Evolutionary conservation across 2,888 invertebrate genomes (phyloP), one percentile per base, ranked within the genome.

Genomic region (Pammene aurita): DNA sequence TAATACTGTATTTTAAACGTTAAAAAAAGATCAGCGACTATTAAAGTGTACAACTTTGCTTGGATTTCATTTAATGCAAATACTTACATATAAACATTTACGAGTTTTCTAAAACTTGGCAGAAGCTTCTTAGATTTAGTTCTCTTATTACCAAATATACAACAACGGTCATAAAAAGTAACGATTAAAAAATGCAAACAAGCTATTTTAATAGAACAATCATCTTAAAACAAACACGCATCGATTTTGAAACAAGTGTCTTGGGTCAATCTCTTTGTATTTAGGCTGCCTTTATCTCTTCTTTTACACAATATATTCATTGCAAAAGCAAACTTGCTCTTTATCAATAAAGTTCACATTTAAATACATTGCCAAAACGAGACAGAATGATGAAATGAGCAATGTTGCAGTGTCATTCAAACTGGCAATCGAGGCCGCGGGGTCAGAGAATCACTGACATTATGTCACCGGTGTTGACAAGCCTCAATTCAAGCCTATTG

Each of bases 401-500:
- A 14, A 61, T 48, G 50, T 52, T 62, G n/a, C 42, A 38, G 16
- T 56, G 50, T 48, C 54, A 42, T 26, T 63, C 57, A 34, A 34
- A 50, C 52, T 57, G 42, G 63, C 50, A 48, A 46, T 61, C 63
- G 57, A 52, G 63, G 63, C 35, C 61, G 44, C n/a, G 52, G 44
- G 44, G 68, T 58, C 58, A 58, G 34, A 14, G 48, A 52, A 46
- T 60, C 44, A 66, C 66, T 44, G 42, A 35, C 35, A 58, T 60
- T 66, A 60, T 66, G 54, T 66, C 60, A 66, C 54, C 26, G 57
- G 13, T 52, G 60, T 60, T 60, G 60, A 52, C 66, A 52, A 14
- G 13, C 26, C 11, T 41, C 26, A 6, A 18, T 2, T 38, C 38
- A 38, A 38, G 9, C 7, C 38, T 38, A 2, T 7, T 38, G 38